Evolutionary conservation across 1,140 invertebrate species (phyloP).

Genomic region (Euwallacea fornicatus): DNA sequence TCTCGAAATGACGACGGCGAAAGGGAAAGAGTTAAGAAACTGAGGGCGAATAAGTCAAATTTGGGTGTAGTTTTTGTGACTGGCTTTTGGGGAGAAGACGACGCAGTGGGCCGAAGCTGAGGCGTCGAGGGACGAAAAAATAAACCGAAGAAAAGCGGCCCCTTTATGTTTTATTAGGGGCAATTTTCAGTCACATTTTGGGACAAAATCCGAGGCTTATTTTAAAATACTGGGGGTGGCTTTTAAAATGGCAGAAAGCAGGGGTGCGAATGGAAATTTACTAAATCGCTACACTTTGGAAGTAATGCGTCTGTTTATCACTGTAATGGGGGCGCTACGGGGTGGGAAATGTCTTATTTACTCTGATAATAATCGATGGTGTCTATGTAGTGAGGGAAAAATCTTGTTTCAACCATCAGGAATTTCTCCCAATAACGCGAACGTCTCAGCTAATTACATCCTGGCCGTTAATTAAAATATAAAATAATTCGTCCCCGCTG

Average conservation of each 20-base stretch:
- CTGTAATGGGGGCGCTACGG: conserved; percentile 24
- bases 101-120: too few relatives aligned
- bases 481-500: not conserved
- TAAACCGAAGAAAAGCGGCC: not conserved
- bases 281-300: conserved; percentile 34
- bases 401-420: too few relatives aligned
- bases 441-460: too few relatives aligned
- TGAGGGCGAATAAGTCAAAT: not conserved
- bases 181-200: conserved; percentile 26
- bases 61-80: too few relatives aligned
- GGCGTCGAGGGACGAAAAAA: too few relatives aligned
- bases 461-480: too few relatives aligned
- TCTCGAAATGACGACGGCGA: conserved; percentile 13
- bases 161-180: conserved; percentile 13
- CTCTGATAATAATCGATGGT: conserved; percentile 12
- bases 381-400: too few relatives aligned
- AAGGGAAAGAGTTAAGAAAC: conserved; percentile 23
- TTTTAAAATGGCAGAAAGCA: conserved; percentile 19
- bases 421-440: too few relatives aligned
- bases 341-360: conserved; percentile 29
- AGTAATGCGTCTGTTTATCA: conserved; percentile 33
- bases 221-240: conserved; percentile 25
- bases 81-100: too few relatives aligned
- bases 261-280: conserved; percentile 34
- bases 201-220: conserved; percentile 18